Evolutionary conservation across 2,888 invertebrate genomes (phyloP).

Genomic region (Cheilosia urbana): DNA sequence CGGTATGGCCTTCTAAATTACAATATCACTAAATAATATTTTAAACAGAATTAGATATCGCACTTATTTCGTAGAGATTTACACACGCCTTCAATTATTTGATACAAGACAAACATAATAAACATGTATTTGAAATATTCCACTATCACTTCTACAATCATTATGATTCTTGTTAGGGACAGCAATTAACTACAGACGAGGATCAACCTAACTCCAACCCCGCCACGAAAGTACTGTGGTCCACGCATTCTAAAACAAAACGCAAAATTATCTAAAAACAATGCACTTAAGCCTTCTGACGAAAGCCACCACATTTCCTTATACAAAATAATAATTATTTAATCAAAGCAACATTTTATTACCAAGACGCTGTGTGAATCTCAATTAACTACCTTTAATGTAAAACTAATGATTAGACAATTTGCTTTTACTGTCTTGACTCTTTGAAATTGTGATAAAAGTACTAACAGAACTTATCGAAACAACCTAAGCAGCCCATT

Average conservation of each 20-base stretch:
- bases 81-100: background rate
- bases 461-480: constrained; percentile 12
- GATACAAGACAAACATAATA: background rate
- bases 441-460: constrained; percentile 30
- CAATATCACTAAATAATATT: background rate
- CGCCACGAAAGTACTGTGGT: constrained; percentile 18
- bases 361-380: constrained; percentile 9
- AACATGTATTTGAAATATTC: background rate
- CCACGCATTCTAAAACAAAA: constrained; percentile 1
- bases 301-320: constrained; percentile 5
- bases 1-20: background rate
- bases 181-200: background rate
- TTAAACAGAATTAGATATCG: background rate
- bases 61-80: background rate
- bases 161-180: background rate
- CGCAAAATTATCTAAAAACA: constrained; percentile 1
- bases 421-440: constrained; percentile 10
- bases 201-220: constrained; percentile 18
- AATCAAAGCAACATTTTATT: constrained; percentile 25
- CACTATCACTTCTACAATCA: background rate
- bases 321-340: constrained; percentile 6
- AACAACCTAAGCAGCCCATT: constrained; percentile 11
- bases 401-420: constrained; percentile 12
- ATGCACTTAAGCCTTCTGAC: constrained; percentile 13
- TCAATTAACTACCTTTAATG: constrained; percentile 12